Conservation (phyloP, 1,140 invertebrate genomes). For the Trinorchestia longiramus region DNA sequence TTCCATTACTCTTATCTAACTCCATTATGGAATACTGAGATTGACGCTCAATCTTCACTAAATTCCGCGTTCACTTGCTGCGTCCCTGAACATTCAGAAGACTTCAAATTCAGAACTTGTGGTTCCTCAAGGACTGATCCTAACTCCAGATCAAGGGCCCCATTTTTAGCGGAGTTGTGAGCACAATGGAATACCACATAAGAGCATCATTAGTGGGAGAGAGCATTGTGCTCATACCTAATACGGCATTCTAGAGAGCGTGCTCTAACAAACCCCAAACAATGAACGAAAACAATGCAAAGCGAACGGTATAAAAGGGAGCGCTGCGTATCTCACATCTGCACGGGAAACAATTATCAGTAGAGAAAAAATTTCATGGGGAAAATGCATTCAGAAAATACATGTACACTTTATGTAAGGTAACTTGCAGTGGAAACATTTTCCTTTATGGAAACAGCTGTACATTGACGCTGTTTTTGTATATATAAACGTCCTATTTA, state of each 20-base stretch:
- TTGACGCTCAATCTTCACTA: too few species aligned
- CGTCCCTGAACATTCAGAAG: too few species aligned
- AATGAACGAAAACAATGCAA: neutral
- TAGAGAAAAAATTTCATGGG: too few species aligned
- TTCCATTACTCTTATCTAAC: too few species aligned
- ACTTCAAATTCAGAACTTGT: neutral
- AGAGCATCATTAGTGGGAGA: neutral
- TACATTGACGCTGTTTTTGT: too few species aligned
- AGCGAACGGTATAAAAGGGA: neutral
- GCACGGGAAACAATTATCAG: neutral
- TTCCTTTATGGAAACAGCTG: too few species aligned
- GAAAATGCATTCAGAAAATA: too few species aligned
- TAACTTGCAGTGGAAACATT: too few species aligned
- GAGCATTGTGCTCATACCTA: neutral
- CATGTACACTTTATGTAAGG: too few species aligned
- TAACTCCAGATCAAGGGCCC: neutral
- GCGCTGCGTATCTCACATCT: neutral
- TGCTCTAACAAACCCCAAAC: neutral
- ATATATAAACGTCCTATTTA: too few species aligned
- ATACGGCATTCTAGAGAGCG: neutral
- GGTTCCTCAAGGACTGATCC: neutral
- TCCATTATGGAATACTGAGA: too few species aligned
- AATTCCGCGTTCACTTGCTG: too few species aligned
- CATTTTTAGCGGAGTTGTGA: neutral
- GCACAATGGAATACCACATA: neutral